Evolutionary conservation across 92 coral and sea anemone species (phyloP).

Genomic region (Parazoanthus swiftii): DNA sequence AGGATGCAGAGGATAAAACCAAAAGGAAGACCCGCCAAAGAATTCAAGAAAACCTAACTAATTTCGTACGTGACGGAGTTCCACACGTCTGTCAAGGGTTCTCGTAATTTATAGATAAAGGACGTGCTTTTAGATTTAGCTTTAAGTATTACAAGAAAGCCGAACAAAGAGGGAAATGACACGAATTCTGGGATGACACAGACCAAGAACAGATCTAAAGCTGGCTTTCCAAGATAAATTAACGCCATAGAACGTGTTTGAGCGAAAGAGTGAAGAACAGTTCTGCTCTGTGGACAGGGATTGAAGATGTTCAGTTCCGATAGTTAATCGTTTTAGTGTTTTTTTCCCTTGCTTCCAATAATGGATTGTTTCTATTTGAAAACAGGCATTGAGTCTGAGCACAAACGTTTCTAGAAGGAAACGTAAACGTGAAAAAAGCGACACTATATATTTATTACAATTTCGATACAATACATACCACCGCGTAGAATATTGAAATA

Average conservation of each 20-base stretch:
- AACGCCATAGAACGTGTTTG: background rate
- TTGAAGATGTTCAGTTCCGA: background rate
- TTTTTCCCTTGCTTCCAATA: background rate
- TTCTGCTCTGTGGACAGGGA: background rate
- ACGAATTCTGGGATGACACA: background rate
- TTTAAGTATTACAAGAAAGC: background rate
- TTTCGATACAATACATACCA: background rate
- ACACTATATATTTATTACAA: no score
- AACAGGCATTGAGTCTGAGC: background rate
- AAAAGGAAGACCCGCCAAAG: background rate
- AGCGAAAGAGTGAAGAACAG: background rate
- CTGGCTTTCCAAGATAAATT: background rate
- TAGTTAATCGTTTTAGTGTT: background rate
- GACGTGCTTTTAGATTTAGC: background rate
- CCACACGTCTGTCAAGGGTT: background rate
- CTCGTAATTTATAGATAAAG: background rate
- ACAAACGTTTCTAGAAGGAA: background rate
- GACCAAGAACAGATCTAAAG: background rate
- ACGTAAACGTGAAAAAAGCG: background rate
- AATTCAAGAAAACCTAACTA: background rate
- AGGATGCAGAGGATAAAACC: background rate
- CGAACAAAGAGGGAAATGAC: background rate
- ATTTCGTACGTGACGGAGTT: background rate
- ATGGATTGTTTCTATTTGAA: background rate
- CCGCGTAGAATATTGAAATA: background rate